Evolutionary conservation across 2,113 vertebrate genomes (phyloP).

Genomic region (Recurvirostra avosetta): DNA sequence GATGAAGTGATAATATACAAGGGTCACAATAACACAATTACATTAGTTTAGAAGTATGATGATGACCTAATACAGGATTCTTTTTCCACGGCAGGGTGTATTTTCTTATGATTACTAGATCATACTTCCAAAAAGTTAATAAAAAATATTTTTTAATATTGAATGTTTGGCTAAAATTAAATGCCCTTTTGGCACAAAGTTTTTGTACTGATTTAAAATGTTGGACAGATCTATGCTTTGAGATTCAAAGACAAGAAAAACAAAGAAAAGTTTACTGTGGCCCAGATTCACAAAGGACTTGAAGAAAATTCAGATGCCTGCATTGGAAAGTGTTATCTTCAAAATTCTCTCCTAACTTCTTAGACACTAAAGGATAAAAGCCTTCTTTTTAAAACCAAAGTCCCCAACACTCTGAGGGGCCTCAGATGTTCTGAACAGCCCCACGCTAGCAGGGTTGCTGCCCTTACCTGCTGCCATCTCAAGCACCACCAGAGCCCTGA

Average conservation of each 20-base stretch:
- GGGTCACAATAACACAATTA: not conserved
- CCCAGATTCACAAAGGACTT: not conserved
- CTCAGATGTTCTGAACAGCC: not conserved
- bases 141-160: not conserved
- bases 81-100: not conserved
- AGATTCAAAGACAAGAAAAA: not conserved
- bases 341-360: not conserved
- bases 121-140: not conserved
- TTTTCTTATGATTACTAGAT: not conserved
- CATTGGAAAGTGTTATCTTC: not conserved
- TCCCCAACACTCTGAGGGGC: rapidly evolving
- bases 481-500: not conserved
- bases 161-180: not conserved
- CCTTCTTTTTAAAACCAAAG: not conserved
- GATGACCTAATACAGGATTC: not conserved
- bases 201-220: not conserved
- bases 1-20: not conserved
- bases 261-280: not conserved
- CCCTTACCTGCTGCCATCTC: not conserved
- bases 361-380: not conserved
- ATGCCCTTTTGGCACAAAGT: not conserved
- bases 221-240: not conserved
- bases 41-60: not conserved
- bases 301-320: not conserved
- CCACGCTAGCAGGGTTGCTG: rapidly evolving